Conservation (phyloP, 1,140 invertebrate genomes). For the Drosophila leontia region DNA sequence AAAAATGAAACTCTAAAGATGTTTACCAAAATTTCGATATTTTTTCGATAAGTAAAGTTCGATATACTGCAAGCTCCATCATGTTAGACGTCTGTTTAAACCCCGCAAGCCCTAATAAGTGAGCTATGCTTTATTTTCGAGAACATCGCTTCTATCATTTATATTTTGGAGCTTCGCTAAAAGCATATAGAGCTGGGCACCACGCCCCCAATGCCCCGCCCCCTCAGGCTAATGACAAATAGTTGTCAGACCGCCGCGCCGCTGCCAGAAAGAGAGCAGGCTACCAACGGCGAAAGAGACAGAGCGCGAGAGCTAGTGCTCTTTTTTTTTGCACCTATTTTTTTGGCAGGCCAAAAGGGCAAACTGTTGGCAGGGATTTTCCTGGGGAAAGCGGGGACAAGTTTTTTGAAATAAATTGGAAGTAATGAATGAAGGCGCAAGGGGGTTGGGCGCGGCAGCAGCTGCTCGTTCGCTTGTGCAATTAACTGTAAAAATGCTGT, state of each 20-base stretch:
- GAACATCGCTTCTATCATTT: background rate
- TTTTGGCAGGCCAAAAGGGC: slow-evolving; percentile 36
- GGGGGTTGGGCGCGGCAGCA: slow-evolving; percentile 6
- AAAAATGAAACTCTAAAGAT: too few species aligned
- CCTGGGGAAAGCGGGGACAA: slow-evolving; percentile 14
- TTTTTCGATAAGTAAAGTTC: background rate
- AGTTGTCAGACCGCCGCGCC: slow-evolving; percentile 71
- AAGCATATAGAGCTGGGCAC: slow-evolving; percentile 18
- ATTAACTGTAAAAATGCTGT: slow-evolving; percentile 82
- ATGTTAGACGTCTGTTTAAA: background rate
- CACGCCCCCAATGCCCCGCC: slow-evolving; percentile 16
- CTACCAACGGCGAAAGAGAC: background rate
- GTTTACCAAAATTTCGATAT: background rate
- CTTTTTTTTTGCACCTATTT: slow-evolving; percentile 41
- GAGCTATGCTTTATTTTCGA: background rate
- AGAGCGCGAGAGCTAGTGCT: slow-evolving; percentile 2
- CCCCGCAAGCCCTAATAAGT: background rate
- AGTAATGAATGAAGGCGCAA: slow-evolving; percentile 59
- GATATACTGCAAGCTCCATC: background rate
- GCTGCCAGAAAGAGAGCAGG: slow-evolving; percentile 47
- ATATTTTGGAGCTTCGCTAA: slow-evolving; percentile 2
- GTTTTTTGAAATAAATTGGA: slow-evolving; percentile 67
- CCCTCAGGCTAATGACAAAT: slow-evolving; percentile 68
- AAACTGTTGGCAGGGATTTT: slow-evolving; percentile 21
- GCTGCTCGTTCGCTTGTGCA: slow-evolving; percentile 55